Percentiles rank a stretch among this genome's conserved stretches.
Evolutionary conservation across 1,140 invertebrate genomes (phyloP).

Genomic region (Aphidius ervi): DNA sequence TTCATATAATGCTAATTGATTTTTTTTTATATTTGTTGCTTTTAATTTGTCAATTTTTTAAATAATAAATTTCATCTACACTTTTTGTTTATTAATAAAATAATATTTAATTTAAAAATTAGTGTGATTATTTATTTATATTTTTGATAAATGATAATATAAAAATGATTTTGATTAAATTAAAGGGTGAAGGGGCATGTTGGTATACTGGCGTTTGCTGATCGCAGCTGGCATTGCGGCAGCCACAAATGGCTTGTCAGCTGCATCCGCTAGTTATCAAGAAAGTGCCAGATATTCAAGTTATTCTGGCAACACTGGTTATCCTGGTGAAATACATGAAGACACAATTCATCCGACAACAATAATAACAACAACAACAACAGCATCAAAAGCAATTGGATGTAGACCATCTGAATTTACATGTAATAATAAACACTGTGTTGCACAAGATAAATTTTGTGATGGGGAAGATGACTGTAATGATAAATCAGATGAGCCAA

Average conservation of each 20-base stretch:
- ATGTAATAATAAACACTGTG: conserved; percentile 68
- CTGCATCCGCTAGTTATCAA: conserved; percentile 43
- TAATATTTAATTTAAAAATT: too few relatives aligned
- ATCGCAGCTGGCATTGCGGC: conserved; percentile 49
- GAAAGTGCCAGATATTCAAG: conserved; percentile 31
- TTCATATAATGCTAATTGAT: too few relatives aligned
- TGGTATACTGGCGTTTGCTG: conserved; percentile 49
- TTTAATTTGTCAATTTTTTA: background rate
- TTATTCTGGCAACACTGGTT: conserved; percentile 26
- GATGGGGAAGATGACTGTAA: conserved; percentile 75
- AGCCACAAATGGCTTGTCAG: conserved; percentile 31
- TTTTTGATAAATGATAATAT: background rate
- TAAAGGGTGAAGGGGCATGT: conserved; percentile 44
- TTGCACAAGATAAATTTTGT: conserved; percentile 72
- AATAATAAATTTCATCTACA: background rate
- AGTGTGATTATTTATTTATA: background rate
- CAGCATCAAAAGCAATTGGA: conserved; percentile 24
- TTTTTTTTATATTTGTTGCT: too few relatives aligned
- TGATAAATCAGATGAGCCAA: conserved; percentile 74
- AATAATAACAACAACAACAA: conserved; percentile 24
- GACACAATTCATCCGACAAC: background rate
- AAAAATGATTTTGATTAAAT: conserved; percentile 13
- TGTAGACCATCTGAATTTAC: conserved; percentile 59
- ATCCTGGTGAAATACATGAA: conserved; percentile 25
- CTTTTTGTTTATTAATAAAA: too few relatives aligned